phyloP scores from a whole-genome alignment of 2,113 vertebrate genomes.

The Irena cyanogastra region DNA sequence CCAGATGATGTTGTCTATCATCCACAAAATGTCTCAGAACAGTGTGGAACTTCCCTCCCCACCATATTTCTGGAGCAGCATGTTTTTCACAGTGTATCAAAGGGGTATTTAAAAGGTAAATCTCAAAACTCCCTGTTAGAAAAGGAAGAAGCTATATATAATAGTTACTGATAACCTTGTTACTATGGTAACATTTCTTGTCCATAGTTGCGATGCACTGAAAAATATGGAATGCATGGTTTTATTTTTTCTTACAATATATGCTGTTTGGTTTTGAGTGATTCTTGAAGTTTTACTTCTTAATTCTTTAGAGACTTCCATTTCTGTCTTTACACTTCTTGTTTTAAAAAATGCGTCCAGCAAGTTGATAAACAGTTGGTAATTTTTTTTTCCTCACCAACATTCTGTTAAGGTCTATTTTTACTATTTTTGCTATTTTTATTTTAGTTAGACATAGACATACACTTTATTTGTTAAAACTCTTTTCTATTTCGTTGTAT shows the following conservation, averaged over 20 bases:
- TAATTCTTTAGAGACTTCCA: background rate
- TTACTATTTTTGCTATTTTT: background rate
- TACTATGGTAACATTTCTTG: conserved; percentile 66
- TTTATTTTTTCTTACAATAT: conserved; percentile 36
- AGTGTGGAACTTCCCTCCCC: background rate
- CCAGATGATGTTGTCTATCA: background rate
- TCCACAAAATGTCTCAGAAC: conserved; percentile 37
- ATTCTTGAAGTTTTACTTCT: conserved; percentile 35
- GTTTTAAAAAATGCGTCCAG: conserved; percentile 29
- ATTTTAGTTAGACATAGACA: background rate
- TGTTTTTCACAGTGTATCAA: conserved; percentile 32
- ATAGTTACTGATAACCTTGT: conserved; percentile 54
- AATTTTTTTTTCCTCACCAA: background rate
- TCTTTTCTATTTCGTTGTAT: background rate
- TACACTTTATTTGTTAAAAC: background rate
- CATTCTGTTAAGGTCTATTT: background rate
- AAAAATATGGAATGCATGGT: conserved; percentile 31
- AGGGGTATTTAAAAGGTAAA: conserved; percentile 46
- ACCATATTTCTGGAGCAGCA: conserved; percentile 11
- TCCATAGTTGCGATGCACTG: conserved; percentile 28
- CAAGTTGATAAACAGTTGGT: background rate
- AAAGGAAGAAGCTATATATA: conserved; percentile 38
- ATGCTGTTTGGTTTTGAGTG: background rate
- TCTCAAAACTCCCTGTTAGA: conserved; percentile 44
- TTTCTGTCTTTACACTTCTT: conserved; percentile 22